phyloP scores from a whole-genome alignment of 92 coral and sea anemone genomes.

The Muricea muricata region DNA sequence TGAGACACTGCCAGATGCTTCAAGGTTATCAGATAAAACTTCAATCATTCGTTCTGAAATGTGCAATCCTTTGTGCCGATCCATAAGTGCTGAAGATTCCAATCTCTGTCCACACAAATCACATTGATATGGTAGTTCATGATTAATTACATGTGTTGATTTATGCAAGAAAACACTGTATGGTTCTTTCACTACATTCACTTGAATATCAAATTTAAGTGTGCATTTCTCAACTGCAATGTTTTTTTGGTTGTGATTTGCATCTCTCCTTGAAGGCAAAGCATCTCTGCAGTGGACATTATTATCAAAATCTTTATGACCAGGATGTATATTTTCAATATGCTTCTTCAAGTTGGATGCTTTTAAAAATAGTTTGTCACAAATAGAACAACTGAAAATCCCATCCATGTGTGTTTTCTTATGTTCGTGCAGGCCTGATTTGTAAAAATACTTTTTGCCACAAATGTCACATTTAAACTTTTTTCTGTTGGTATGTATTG shows the following conservation, averaged over 20 bases:
- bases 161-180: background rate
- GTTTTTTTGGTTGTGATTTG: background rate
- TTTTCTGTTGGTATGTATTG: background rate
- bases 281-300: background rate
- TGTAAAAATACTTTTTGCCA: background rate
- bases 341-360: background rate
- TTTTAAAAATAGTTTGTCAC: background rate
- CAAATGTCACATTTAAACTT: background rate
- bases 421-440: background rate
- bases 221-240: background rate
- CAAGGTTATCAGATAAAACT: background rate
- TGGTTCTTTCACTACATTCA: constrained; percentile 65
- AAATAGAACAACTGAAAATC: background rate
- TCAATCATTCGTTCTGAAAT: background rate
- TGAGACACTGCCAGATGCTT: too few relatives aligned
- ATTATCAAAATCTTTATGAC: background rate
- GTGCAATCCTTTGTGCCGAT: background rate
- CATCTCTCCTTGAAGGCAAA: too few relatives aligned
- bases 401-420: background rate
- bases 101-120: background rate
- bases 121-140: background rate
- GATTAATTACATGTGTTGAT: background rate
- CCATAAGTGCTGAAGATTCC: background rate
- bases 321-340: background rate
- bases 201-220: background rate